Base-by-base conservation (phyloP, 2,888 invertebrate genomes). In the Abrostola tripartita region DNA sequence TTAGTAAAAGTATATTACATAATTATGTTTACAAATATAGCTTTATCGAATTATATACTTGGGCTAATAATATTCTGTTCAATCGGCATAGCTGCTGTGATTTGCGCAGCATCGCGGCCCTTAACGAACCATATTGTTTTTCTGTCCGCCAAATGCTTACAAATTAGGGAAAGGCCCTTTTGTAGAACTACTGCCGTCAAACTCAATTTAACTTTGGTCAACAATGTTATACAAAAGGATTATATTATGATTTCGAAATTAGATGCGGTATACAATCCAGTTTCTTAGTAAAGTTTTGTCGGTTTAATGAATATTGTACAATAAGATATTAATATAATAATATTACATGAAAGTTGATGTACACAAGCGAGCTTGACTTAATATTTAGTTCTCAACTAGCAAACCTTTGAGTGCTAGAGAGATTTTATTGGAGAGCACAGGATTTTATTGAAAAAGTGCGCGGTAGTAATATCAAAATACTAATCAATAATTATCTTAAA, bases 121-220 rank as follows among this genome's bases (percentile, higher is more conserved):
- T 68, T 76, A 76, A 76, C 66, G 76, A 76, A 74, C 68, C 76
- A 61, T 68, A 76, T 71, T 76, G 77, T 76, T 77, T 76, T 76
- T 71, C 76, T 63, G 60, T 44, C 12, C 66, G 66, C 68, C 37
- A 55, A 63, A 65, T 68, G 75, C 71, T 71, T 78, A 75, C 67
- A 71, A 78, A 78, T 73, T 66, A 75, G 72, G 12, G 24, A 36
- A 41, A 24, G 47, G 52, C 47, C 61, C 68, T 71, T 78, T 78
- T 56, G 35, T 52, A 10, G 24, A 64, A 78, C 73, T 75, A 67
- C 59, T 63, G 10, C 51, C 38, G 58, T 57, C 56, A 55, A 78
- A 78, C 64, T 72, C 51, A 77, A 77, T 78, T 71, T 71, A 69
- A 75, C 60, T 78, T 64, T 52, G 36, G 55, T 58, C 61, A 67